A percentile compares a stretch with the other conserved stretches of the same genome.
phyloP scores from a whole-genome alignment of 2,113 vertebrate genomes.

The Phycodurus eques region DNA sequence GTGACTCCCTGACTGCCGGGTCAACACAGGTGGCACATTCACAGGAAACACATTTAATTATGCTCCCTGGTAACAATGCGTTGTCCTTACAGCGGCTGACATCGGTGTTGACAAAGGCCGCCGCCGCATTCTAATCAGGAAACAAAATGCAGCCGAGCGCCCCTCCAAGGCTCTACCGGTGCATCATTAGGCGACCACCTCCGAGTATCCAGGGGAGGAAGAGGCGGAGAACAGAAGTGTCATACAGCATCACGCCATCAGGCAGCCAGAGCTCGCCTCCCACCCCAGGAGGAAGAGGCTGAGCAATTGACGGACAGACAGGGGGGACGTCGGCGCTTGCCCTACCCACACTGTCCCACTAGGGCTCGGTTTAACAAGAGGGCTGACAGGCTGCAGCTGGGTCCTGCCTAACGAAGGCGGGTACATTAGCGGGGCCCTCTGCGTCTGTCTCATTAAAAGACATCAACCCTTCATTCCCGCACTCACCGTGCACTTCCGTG shows the following conservation, averaged over 20 bases:
- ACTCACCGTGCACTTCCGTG: constrained; percentile 83
- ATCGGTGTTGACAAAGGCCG: constrained; percentile 91
- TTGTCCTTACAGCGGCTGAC: constrained; percentile 85
- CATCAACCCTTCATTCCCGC: constrained; percentile 94
- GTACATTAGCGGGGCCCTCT: constrained; percentile 93
- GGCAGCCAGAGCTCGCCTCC: constrained; percentile 70
- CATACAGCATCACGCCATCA: constrained; percentile 54
- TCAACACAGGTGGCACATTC: constrained; percentile 78
- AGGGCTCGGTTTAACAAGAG: constrained; percentile 85
- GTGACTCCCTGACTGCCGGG: constrained; percentile 65
- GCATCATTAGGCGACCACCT: constrained; percentile 86
- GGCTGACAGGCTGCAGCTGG: constrained; percentile 96
- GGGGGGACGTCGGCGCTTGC: constrained; percentile 70
- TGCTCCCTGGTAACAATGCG: constrained; percentile 88
- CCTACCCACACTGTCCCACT: constrained; percentile 59
- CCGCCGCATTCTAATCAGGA: constrained; percentile 93
- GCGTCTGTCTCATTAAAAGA: constrained; percentile 99
- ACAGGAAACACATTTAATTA: constrained; percentile 89
- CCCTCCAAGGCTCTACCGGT: constrained; percentile 77
- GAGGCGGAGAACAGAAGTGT: constrained; percentile 63
- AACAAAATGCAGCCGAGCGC: constrained; percentile 87
- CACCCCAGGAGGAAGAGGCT: constrained; percentile 72
- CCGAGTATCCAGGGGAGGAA: constrained; percentile 63
- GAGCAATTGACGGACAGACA: constrained; percentile 85
- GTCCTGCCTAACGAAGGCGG: constrained; percentile 86